Evolutionary conservation across 2,797 vertebrate species (phyloP).

Genomic region (Tamandua tetradactyla): DNA sequence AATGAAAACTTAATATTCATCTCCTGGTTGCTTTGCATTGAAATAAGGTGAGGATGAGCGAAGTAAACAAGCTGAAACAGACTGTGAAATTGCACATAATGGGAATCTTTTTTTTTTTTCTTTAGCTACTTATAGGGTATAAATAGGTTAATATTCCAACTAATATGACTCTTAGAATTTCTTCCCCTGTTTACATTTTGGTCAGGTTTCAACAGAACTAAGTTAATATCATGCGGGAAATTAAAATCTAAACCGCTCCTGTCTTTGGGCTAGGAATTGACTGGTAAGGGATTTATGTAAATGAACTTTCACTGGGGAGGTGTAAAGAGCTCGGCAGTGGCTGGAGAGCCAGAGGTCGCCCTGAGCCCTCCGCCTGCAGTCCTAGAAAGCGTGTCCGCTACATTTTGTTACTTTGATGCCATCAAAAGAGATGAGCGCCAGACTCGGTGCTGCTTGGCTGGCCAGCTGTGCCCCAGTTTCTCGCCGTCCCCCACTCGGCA

Average conservation of each 20-base stretch:
- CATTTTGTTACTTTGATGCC: constrained; percentile 74
- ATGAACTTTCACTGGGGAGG: constrained; percentile 54
- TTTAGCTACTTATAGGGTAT: constrained; percentile 80
- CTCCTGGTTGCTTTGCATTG: constrained; percentile 85
- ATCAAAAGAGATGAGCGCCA: constrained; percentile 62
- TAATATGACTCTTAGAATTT: constrained; percentile 40
- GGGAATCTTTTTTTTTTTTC: constrained; percentile 81
- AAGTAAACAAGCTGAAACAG: constrained; percentile 85
- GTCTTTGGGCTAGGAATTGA: not conserved
- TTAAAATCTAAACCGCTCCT: constrained; percentile 44
- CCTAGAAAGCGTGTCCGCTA: constrained; percentile 12
- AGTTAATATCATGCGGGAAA: constrained; percentile 30
- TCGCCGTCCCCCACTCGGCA: constrained; percentile 55
- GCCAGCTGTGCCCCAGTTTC: constrained; percentile 77
- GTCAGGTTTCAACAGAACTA: constrained; percentile 46
- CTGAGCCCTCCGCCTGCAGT: not conserved
- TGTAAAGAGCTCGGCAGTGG: not conserved
- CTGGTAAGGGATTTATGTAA: constrained; percentile 67
- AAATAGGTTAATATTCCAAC: constrained; percentile 72
- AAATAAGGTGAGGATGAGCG: constrained; percentile 84
- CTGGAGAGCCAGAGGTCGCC: not conserved
- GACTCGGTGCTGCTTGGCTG: constrained; percentile 72
- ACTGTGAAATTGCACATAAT: constrained; percentile 87
- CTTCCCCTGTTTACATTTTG: constrained; percentile 16
- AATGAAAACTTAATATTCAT: constrained; percentile 87